Base-by-base conservation (phyloP, 2,888 invertebrate species). In the Entomobrya multifasciata region DNA sequence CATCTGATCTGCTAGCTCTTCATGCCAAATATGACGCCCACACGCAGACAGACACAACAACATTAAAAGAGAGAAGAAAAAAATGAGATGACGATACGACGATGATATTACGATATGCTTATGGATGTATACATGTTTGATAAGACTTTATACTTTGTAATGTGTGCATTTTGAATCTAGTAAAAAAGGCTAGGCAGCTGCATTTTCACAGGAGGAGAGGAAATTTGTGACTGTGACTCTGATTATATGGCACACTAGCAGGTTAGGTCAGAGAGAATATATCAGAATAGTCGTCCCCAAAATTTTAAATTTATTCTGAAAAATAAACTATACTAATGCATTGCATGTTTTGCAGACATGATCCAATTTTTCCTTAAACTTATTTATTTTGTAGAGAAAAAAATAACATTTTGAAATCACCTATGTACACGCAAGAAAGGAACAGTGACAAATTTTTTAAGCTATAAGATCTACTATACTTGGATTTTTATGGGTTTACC, bases 1-100 rank as follows among this genome's bases (percentile, higher is more conserved):
- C 78, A 65, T 65, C 47, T 41, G 62, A 78, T 47, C 49, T 52
- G 25, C 52, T 49, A 10, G 60, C 22, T 74, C 49, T 70, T 70
- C 55, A 52, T 55, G 70, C 81, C 81, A 81, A 70, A 81, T 70
- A 81, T 70, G 81, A 81, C 81, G 81, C 81, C 81, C 81, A 81
- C 81, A 81, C 81, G 49, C 70, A 81, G 81, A 70, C 70, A 81
- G 20, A 77, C 77, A 60, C 65, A 79, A 47, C 41, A 49, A 36
- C 36, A 36, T 6, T 4, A 36, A 36, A 8, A 36, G 36, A 47
- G 20, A 44, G 30, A 79, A 25, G 47, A 65, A 30, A 67, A 80
- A 30, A 41, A 65, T 41, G 25, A 65, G 65, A 62, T 60, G 25
- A 22, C n/a, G 78, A 79, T 44, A 65, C n/a, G 67, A 67, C 22